Percentiles rank a stretch among this genome's conserved stretches.
These are phyloP conservation scores for Griposia aprilina DNA, from an alignment of 2,888 invertebrate genomes.

Conservation along the genomic window DNA sequence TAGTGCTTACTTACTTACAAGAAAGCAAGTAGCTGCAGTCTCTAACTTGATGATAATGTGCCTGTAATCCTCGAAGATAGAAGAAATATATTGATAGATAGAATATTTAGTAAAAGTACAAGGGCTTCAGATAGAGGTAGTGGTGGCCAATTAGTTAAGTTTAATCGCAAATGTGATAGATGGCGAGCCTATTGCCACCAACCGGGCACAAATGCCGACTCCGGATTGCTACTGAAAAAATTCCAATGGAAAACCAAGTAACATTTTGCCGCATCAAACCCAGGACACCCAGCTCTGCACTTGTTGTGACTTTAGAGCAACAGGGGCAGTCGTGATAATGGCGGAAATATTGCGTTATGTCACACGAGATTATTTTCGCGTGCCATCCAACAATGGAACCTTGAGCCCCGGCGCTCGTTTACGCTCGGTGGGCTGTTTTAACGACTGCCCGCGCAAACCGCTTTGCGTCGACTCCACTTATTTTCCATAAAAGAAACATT, in stretches of 20 bases:
- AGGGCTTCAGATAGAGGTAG: not conserved
- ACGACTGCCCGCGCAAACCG: conserved; percentile 55
- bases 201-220: no score
- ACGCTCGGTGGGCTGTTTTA: conserved; percentile 66
- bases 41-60: not conserved
- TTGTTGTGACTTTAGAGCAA: not conserved
- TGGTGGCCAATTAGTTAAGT: not conserved
- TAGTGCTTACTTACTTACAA: not conserved
- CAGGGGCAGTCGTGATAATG: not conserved
- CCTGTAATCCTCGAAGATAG: not conserved
- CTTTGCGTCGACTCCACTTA: conserved; percentile 59
- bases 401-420: conserved; percentile 28
- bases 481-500: conserved; percentile 67
- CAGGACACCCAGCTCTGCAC: no score
- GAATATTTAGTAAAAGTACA: not conserved
- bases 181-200: not conserved
- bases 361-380: not conserved
- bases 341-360: not conserved
- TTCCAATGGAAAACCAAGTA: no score
- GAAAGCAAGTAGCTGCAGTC: not conserved
- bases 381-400: conserved; percentile 14
- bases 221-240: no score
- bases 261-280: not conserved
- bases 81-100: not conserved
- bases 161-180: not conserved